phyloP scores from a whole-genome alignment of 2,888 invertebrate species.

The Eulithis testata region DNA sequence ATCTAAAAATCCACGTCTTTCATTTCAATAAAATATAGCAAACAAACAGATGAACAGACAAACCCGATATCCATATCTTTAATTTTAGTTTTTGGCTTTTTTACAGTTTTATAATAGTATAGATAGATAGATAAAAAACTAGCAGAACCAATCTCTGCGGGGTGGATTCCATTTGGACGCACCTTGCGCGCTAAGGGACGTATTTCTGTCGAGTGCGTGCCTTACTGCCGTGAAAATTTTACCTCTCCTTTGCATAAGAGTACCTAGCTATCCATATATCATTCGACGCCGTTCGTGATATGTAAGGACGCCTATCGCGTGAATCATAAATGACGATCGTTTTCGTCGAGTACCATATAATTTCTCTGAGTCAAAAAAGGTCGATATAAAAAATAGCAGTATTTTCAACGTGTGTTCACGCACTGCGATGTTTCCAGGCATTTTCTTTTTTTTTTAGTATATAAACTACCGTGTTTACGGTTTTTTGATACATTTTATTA shows the following conservation, averaged over 20 bases:
- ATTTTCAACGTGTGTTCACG: slow-evolving; percentile 50
- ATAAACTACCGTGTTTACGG: slow-evolving; percentile 46
- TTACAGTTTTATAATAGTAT: too few relatives aligned
- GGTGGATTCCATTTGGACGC: slow-evolving; percentile 70
- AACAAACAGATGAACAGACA: too few relatives aligned
- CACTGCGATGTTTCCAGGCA: slow-evolving; percentile 43
- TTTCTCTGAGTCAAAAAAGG: slow-evolving; percentile 55
- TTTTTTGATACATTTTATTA: slow-evolving; percentile 47
- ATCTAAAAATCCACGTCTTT: too few relatives aligned
- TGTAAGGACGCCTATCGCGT: slow-evolving; percentile 70
- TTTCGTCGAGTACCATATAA: slow-evolving; percentile 67
- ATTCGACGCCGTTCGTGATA: slow-evolving; percentile 66
- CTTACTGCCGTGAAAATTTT: slow-evolving; percentile 67
- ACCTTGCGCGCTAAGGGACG: slow-evolving; percentile 66
- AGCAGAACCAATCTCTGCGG: slow-evolving; percentile 75
- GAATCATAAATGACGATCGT: slow-evolving; percentile 78
- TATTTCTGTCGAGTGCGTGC: slow-evolving; percentile 67
- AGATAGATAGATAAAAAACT: slow-evolving; percentile 76
- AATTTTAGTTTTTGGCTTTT: too few relatives aligned
- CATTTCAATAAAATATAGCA: too few relatives aligned
- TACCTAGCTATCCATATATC: slow-evolving; percentile 71
- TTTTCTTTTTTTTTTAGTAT: slow-evolving; percentile 38
- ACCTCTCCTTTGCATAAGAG: slow-evolving; percentile 74
- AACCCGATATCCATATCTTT: too few relatives aligned
- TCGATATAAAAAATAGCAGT: slow-evolving; percentile 43